phyloP scores from a whole-genome alignment of 1,140 invertebrate genomes.

The Cotesia typhae region DNA sequence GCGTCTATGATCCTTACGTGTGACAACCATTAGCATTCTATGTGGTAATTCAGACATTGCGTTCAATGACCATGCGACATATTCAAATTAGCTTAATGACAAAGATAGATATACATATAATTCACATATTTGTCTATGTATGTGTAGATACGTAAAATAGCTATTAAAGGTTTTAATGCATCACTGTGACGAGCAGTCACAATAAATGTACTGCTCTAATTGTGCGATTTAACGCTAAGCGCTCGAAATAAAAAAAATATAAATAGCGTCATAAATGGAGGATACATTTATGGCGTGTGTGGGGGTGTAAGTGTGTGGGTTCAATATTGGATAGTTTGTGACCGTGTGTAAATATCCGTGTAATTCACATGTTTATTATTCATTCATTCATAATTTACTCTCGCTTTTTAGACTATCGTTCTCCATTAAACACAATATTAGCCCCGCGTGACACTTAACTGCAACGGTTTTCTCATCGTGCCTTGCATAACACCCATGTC shows the following conservation, averaged over 20 bases:
- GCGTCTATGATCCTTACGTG: slow-evolving; percentile 44
- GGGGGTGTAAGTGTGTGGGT: too few relatives aligned
- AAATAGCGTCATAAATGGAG: neutral
- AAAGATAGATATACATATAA: slow-evolving; percentile 32
- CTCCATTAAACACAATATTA: too few relatives aligned
- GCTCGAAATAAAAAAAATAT: neutral
- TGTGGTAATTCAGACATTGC: slow-evolving; percentile 30
- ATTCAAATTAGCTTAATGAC: slow-evolving; percentile 50
- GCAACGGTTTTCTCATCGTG: too few relatives aligned
- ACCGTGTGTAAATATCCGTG: too few relatives aligned
- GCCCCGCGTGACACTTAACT: too few relatives aligned
- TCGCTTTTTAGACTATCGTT: too few relatives aligned
- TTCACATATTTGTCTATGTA: slow-evolving; percentile 18
- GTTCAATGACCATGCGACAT: slow-evolving; percentile 30
- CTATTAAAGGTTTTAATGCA: slow-evolving; percentile 32
- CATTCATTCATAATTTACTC: too few relatives aligned
- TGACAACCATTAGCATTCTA: slow-evolving; percentile 32
- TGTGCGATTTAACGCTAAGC: neutral
- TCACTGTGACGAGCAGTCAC: slow-evolving; percentile 3
- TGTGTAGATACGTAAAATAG: too few relatives aligned
- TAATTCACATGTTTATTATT: too few relatives aligned
- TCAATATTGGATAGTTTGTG: too few relatives aligned
- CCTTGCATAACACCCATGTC: neutral
- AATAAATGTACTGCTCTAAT: slow-evolving; percentile 2
- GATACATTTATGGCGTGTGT: too few relatives aligned